Evolutionary conservation across 1,140 invertebrate species (phyloP).

Genomic region (Meloidogyne floridensis): DNA sequence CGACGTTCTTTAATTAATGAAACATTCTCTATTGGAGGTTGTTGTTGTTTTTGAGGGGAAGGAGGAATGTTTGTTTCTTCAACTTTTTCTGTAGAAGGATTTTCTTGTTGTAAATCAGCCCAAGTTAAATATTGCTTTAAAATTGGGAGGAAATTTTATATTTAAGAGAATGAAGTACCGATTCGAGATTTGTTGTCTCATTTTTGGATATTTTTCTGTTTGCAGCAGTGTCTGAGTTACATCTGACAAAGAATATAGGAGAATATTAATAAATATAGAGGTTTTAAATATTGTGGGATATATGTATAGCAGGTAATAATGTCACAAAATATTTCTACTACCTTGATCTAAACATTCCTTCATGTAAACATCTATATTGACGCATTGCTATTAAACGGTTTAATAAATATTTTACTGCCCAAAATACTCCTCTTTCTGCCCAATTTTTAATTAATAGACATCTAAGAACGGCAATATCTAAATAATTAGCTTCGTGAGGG

Average conservation of each 20-base stretch:
- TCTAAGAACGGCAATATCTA: conserved; percentile 90
- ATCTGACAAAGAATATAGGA: conserved; percentile 30
- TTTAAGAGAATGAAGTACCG: neutral
- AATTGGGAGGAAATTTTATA: too few relatives aligned
- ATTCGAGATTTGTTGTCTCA: conserved; percentile 30
- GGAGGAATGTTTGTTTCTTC: neutral
- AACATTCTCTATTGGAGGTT: neutral
- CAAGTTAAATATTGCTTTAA: conserved; percentile 54
- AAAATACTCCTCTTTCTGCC: conserved; percentile 95
- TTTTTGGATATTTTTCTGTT: conserved; percentile 27
- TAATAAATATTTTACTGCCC: conserved; percentile 83
- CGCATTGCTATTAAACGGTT: conserved; percentile 68
- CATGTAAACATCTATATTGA: conserved; percentile 42
- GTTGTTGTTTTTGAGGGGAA: conserved; percentile 27
- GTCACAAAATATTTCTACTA: neutral
- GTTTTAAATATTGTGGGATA: too few relatives aligned
- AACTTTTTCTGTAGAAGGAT: neutral
- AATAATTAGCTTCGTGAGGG: conserved; percentile 83
- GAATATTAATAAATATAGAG: too few relatives aligned
- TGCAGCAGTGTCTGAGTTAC: conserved; percentile 18
- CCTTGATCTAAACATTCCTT: conserved; percentile 48
- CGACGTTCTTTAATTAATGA: neutral
- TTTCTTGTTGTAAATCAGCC: conserved; percentile 57
- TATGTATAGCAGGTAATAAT: too few relatives aligned
- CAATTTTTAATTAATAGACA: conserved; percentile 96